Conservation (phyloP, 2,888 invertebrate species). For the Polylopha cassiicola region DNA sequence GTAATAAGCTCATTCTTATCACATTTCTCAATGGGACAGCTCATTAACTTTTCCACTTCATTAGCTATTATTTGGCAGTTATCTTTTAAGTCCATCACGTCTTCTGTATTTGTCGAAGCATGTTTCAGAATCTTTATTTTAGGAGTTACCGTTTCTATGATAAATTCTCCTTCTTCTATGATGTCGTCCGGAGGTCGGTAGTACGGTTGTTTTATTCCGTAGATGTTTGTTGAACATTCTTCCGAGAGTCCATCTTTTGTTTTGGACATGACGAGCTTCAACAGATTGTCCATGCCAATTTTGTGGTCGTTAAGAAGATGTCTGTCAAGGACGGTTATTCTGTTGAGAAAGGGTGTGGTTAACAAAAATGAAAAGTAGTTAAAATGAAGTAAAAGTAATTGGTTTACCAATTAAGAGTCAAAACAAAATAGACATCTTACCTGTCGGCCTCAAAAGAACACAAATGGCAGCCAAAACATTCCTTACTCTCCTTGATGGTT, state of each 20-base stretch:
- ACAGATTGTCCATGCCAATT: conserved; percentile 55
- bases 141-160: conserved; percentile 55
- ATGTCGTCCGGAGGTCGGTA: conserved; percentile 47
- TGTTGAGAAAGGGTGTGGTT: conserved; percentile 30
- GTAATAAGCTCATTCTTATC: conserved; percentile 43
- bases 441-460: conserved; percentile 62
- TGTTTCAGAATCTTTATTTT: conserved; percentile 61
- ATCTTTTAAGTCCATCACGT: conserved; percentile 44
- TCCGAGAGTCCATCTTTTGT: conserved; percentile 57
- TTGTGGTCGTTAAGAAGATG: conserved; percentile 64
- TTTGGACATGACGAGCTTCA: conserved; percentile 63
- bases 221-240: conserved; percentile 29
- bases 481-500: conserved; percentile 33
- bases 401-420: no score
- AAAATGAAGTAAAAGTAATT: background rate
- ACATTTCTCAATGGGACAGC: conserved; percentile 32
- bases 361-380: background rate
- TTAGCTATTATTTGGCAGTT: conserved; percentile 42
- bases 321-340: conserved; percentile 64
- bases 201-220: conserved; percentile 48
- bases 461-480: conserved; percentile 54
- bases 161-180: conserved; percentile 55
- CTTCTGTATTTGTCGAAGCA: conserved; percentile 53
- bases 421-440: conserved; percentile 30
- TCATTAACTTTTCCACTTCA: conserved; percentile 48